Conservation (phyloP, 2,797 vertebrate species). For the Sebastes miniatus region DNA sequence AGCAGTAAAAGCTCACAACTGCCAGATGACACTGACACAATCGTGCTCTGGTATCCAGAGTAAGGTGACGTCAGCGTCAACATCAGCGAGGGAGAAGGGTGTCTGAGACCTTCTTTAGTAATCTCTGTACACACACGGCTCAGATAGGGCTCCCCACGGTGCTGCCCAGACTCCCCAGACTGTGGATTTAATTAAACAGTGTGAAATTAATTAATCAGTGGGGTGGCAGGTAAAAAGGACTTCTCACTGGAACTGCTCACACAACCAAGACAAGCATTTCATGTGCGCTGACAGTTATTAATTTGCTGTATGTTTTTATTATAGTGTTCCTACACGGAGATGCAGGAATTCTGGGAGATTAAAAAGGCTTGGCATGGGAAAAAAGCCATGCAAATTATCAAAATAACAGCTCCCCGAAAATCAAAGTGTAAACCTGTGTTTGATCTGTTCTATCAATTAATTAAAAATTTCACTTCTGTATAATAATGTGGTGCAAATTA, state of each 20-base stretch:
- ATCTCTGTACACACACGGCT: conserved; percentile 71
- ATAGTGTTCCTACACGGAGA: conserved; percentile 66
- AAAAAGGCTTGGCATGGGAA: conserved; percentile 62
- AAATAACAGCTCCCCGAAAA: conserved; percentile 76
- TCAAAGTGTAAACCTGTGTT: conserved; percentile 85
- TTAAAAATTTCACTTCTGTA: conserved; percentile 83
- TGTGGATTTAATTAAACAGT: conserved; percentile 85
- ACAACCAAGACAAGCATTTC: conserved; percentile 75
- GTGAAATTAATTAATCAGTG: conserved; percentile 84
- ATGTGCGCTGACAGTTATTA: conserved; percentile 75
- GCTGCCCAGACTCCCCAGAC: conserved; percentile 75
- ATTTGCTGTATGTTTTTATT: conserved; percentile 73
- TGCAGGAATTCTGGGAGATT: conserved; percentile 62
- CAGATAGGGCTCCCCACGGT: conserved; percentile 63
- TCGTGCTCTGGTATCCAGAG: conserved; percentile 83
- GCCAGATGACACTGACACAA: conserved; percentile 87
- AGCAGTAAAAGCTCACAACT: conserved; percentile 78
- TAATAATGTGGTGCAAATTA: conserved; percentile 86
- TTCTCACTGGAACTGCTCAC: conserved; percentile 71
- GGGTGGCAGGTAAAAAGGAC: conserved; percentile 78
- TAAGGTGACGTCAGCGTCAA: conserved; percentile 83
- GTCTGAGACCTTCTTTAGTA: conserved; percentile 74
- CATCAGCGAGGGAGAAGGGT: conserved; percentile 79
- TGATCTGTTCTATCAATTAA: conserved; percentile 87
- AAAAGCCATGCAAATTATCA: conserved; percentile 75